Percentiles rank a stretch among this genome's conserved stretches.
These are phyloP conservation scores for Poeciliopsis prolifica DNA, from an alignment of 2,113 vertebrate species.

Conservation along the genomic window DNA sequence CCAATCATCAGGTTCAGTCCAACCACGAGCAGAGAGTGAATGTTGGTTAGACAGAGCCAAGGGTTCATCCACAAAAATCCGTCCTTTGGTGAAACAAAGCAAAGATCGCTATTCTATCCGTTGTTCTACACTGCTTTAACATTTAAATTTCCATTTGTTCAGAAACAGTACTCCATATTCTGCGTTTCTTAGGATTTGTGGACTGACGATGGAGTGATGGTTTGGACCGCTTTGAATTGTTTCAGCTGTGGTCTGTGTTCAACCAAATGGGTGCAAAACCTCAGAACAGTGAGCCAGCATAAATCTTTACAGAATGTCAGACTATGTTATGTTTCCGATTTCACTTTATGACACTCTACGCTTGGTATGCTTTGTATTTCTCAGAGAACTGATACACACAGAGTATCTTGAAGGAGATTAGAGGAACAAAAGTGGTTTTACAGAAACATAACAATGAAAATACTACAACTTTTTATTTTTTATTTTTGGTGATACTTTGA, in stretches of 20 bases:
- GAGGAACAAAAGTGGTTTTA: not conserved
- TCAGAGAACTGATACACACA: conserved; percentile 7
- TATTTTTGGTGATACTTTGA: not conserved
- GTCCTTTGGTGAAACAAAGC: conserved; percentile 13
- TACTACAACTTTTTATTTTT: not conserved
- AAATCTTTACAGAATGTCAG: conserved; percentile 59
- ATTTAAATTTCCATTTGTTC: conserved; percentile 19
- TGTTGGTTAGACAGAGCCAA: conserved; percentile 50
- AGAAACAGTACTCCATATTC: conserved; percentile 29
- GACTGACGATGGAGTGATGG: conserved; percentile 39
- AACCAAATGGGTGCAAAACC: conserved; percentile 66
- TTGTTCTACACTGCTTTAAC: conserved; percentile 11
- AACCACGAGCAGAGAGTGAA: conserved; percentile 34
- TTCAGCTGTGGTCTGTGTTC: conserved; percentile 73
- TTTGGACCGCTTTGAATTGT: conserved; percentile 64
- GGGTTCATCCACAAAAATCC: conserved; percentile 1
- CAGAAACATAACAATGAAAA: conserved; percentile 20
- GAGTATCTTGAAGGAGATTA: not conserved
- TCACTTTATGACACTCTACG: conserved; percentile 41
- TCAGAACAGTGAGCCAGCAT: conserved; percentile 40
- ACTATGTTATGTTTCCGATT: conserved; percentile 57
- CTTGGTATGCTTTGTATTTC: conserved; percentile 37
- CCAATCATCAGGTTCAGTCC: conserved; percentile 16
- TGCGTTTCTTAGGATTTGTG: conserved; percentile 42
- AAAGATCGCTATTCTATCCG: not conserved